Percentiles rank a stretch among this genome's conserved stretches.
Evolutionary conservation across 2,888 invertebrate genomes (phyloP).

Genomic region (Sarcophaga caerulescens): DNA sequence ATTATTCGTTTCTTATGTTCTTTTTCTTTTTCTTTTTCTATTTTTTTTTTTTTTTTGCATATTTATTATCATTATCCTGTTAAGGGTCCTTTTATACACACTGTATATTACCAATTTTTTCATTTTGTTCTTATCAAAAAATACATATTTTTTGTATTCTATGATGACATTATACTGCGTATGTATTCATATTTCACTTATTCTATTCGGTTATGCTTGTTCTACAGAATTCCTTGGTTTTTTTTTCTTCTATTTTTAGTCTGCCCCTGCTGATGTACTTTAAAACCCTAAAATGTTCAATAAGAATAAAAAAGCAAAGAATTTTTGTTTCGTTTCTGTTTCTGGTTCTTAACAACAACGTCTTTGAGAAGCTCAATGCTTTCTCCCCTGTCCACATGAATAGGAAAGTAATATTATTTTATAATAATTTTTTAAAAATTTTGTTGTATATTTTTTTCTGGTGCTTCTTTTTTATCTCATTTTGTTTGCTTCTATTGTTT

Average conservation of each 20-base stretch:
- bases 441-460: background rate
- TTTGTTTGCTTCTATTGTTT: background rate
- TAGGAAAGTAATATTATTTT: conserved; percentile 22
- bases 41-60: conserved; percentile 26
- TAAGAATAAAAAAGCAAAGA: background rate
- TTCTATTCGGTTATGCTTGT: background rate
- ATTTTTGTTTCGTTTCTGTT: background rate
- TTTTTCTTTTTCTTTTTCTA: background rate
- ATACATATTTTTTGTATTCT: background rate
- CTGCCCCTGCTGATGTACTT: background rate
- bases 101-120: background rate
- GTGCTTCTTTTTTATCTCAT: background rate
- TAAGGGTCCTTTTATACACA: conserved; percentile 31
- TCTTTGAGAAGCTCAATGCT: background rate
- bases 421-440: conserved; percentile 6
- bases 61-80: conserved; percentile 36
- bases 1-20: background rate
- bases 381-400: background rate
- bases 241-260: background rate
- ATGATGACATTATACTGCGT: conserved; percentile 6
- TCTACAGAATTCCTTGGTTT: background rate
- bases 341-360: background rate
- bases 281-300: background rate
- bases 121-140: background rate
- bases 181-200: background rate